Evolutionary conservation across 2,888 invertebrate species (phyloP).

Genomic region (Nomada fucata): DNA sequence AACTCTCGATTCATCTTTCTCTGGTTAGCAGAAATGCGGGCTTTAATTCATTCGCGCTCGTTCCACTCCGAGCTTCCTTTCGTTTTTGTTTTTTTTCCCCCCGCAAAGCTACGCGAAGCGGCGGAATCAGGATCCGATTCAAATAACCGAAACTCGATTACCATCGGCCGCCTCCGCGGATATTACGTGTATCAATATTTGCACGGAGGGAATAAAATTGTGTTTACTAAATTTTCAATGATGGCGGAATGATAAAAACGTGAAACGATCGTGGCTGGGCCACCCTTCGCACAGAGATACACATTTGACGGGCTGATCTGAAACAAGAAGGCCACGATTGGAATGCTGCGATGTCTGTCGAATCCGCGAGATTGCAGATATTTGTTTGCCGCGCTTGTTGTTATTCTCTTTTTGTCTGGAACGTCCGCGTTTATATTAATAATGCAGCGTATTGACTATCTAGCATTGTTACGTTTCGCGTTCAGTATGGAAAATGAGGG

Average conservation of each 20-base stretch:
- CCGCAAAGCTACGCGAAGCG: constrained; percentile 10
- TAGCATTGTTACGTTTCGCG: background rate
- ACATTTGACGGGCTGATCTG: constrained; percentile 31
- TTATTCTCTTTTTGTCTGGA: constrained; percentile 32
- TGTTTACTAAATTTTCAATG: constrained; percentile 54
- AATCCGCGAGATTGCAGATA: constrained; percentile 31
- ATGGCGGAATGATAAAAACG: constrained; percentile 38
- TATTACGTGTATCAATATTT: constrained; percentile 56
- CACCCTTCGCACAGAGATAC: background rate
- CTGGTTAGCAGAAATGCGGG: background rate
- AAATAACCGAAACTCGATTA: constrained; percentile 59
- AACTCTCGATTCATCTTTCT: constrained; percentile 20
- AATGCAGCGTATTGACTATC: background rate
- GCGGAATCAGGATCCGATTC: constrained; percentile 40
- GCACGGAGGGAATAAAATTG: constrained; percentile 53
- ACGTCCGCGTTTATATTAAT: constrained; percentile 20
- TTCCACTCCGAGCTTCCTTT: background rate
- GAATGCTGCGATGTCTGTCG: constrained; percentile 35
- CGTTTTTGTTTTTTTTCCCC: background rate
- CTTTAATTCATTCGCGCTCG: constrained; percentile 16
- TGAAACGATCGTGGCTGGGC: background rate
- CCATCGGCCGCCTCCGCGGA: constrained; percentile 24
- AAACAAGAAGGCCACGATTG: constrained; percentile 35
- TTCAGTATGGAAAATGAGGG: background rate
- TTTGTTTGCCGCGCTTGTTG: constrained; percentile 37